phyloP scores from a whole-genome alignment of 1,140 invertebrate genomes.

The Reticulitermes speratus region DNA sequence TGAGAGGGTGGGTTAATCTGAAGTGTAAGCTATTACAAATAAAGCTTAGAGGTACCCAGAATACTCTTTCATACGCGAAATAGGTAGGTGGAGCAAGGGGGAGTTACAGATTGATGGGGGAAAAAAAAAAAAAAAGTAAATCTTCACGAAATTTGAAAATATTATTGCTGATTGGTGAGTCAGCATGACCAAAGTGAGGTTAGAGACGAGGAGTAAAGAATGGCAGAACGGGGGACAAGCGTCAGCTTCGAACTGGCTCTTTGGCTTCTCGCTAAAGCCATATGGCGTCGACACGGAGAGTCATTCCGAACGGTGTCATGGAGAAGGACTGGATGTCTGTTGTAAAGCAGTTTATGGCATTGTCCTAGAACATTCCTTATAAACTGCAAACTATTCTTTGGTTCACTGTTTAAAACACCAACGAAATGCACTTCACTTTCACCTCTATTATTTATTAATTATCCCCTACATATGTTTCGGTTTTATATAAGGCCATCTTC shows the following conservation, averaged over 20 bases:
- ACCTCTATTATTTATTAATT: no score
- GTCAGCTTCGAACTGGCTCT: not conserved
- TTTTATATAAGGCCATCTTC: no score
- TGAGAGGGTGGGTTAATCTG: not conserved
- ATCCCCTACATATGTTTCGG: no score
- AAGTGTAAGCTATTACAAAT: not conserved
- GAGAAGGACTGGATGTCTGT: no score
- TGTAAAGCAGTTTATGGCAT: no score
- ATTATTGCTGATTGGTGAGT: constrained; percentile 16
- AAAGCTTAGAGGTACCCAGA: not conserved
- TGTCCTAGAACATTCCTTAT: no score
- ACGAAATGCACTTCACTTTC: no score
- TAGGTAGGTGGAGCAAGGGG: not conserved
- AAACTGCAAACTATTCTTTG: no score
- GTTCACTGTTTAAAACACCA: no score
- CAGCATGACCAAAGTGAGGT: constrained; percentile 9
- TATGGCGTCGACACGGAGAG: no score
- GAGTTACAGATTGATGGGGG: not conserved
- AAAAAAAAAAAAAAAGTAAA: not conserved
- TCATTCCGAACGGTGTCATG: no score
- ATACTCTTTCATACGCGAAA: not conserved
- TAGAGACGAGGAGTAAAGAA: not conserved
- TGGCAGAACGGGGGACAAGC: not conserved
- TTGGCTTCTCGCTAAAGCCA: no score
- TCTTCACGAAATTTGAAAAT: not conserved